Evolutionary conservation across 2,113 vertebrate genomes (phyloP), one percentile per base, ranked within the genome.

Genomic region (Nycticryphes semicollaris): DNA sequence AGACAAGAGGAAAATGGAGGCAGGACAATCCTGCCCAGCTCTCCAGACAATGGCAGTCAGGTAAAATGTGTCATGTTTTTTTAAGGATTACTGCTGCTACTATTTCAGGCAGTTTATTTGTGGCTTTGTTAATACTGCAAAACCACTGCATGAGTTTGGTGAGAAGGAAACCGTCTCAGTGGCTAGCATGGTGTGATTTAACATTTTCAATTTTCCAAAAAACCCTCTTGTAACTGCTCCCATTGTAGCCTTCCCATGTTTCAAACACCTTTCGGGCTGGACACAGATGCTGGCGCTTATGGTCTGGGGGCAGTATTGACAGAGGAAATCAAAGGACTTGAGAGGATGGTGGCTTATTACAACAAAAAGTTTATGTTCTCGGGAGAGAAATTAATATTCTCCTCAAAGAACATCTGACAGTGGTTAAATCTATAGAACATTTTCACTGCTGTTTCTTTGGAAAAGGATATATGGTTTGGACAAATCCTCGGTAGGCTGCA

Each of bases 251-350:
- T 94, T 57, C 50, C 90, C 87, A 41, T 8, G 31, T 85, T 68
- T 80, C 84, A 73, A 48, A 93, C 94, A 83, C 93, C 89, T 95
- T 48, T 68, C 54, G 50, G 89, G 84, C 89, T 95, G 94, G 84
- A 73, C 53, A 21, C 88, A 87, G 82, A 75, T 72, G 41, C 84
- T 31, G 5, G 20, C 0, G 2, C 87, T 85, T 48, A 31, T 1
- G 2, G 63, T 41, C 59, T 19, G 15, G 68, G 63, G 92, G 82
- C 79, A 85, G 67, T 12, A 50, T 11, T 89, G 93, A 90, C 86
- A 77, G 67, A 70, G 45, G 47, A 30, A 95, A 88, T 92, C 83
- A 93, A 94, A 97, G 90, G 35, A 3, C 67, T 63, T 50, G 27
- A 57, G 79, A 81, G 50, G 35, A 66, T 5, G 14, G 67, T 74